Conservation (phyloP, 1,140 invertebrate genomes). For the Lasaia peninsularis region DNA sequence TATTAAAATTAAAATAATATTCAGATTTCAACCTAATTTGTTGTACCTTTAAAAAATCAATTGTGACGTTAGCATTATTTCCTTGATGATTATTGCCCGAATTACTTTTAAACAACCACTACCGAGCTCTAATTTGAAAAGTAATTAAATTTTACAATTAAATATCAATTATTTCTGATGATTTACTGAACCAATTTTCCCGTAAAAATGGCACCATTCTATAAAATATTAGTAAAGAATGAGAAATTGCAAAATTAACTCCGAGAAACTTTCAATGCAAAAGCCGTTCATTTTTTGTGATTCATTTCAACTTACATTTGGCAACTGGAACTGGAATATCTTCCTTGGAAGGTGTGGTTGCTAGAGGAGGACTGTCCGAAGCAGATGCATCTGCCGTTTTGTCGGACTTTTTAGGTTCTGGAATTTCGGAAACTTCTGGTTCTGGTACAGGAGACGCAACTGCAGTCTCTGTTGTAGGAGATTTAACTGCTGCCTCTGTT, state of each 20-base stretch:
- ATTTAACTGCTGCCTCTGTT: conserved; percentile 14
- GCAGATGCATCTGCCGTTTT: conserved; percentile 27
- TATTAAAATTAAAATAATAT: too few species aligned
- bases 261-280: conserved; percentile 64
- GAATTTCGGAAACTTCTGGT: conserved; percentile 19
- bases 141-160: too few species aligned
- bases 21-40: too few species aligned
- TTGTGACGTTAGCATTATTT: too few species aligned
- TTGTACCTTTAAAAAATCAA: too few species aligned
- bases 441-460: neutral
- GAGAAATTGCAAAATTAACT: conserved; percentile 73
- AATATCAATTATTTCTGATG: too few species aligned
- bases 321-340: conserved; percentile 48
- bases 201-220: conserved; percentile 50
- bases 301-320: conserved; percentile 63
- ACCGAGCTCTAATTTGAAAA: too few species aligned
- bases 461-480: conserved; percentile 12
- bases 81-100: too few species aligned
- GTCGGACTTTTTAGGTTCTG: conserved; percentile 27
- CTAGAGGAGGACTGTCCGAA: conserved; percentile 57
- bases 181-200: conserved; percentile 16
- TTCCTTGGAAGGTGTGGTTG: conserved; percentile 60
- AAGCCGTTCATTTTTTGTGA: conserved; percentile 46
- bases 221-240: conserved; percentile 68
- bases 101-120: too few species aligned